These are phyloP conservation scores for Stomorhina lunata DNA, from an alignment of 2,888 invertebrate genomes.

Conservation along the genomic window DNA sequence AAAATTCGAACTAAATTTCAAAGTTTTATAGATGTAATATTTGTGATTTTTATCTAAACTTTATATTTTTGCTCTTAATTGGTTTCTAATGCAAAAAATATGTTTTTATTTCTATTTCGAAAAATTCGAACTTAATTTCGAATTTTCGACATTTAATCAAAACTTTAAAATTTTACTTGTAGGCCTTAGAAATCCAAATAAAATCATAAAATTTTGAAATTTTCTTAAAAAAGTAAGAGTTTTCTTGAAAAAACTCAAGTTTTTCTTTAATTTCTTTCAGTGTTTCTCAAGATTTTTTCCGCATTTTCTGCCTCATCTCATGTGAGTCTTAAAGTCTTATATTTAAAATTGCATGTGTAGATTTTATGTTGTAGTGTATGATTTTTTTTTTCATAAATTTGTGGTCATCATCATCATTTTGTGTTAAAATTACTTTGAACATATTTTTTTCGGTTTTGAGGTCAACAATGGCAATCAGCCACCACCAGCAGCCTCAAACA, in stretches of 20 bases:
- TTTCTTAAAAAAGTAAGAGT: too few relatives aligned
- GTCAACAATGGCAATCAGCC: constrained; percentile 48
- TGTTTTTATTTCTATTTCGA: too few relatives aligned
- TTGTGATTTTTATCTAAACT: too few relatives aligned
- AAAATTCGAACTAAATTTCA: too few relatives aligned
- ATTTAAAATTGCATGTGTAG: constrained; percentile 5
- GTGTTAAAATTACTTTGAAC: constrained; percentile 20
- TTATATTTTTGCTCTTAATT: too few relatives aligned
- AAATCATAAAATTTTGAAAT: too few relatives aligned
- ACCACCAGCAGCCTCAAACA: constrained; percentile 8
- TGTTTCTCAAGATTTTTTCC: background rate
- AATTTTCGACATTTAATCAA: background rate
- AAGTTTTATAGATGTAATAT: too few relatives aligned
- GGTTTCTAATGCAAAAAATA: too few relatives aligned
- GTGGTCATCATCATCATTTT: constrained; percentile 29
- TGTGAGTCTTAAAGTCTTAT: too few relatives aligned
- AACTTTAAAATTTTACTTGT: too few relatives aligned
- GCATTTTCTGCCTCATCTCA: constrained; percentile 1
- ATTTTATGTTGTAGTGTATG: background rate
- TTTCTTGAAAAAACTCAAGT: too few relatives aligned
- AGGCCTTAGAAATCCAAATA: too few relatives aligned
- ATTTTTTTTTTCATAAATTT: constrained; percentile 1
- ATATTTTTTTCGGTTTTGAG: constrained; percentile 58
- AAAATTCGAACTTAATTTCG: constrained; percentile 21
- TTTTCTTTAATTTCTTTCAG: background rate